Evolutionary conservation across 2,888 invertebrate genomes (phyloP).

Genomic region (Cybosia mesomella): DNA sequence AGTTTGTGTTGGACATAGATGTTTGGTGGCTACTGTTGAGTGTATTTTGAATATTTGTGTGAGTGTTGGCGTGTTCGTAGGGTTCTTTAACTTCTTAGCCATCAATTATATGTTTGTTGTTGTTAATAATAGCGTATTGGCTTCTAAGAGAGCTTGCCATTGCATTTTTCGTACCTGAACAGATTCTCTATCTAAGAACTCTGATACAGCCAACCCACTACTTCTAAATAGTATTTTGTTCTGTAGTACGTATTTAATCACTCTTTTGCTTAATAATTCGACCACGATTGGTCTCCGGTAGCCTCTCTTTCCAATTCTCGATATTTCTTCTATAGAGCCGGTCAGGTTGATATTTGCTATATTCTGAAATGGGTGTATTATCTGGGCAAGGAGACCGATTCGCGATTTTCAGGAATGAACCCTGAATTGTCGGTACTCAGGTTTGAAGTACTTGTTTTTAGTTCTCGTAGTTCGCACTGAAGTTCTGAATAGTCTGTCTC

Average conservation of each 20-base stretch:
- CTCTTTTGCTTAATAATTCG: constrained; percentile 13
- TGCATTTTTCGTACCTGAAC: not conserved
- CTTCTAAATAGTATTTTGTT: not conserved
- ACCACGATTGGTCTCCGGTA: constrained; percentile 1
- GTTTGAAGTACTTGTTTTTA: no score
- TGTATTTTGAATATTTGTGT: not conserved
- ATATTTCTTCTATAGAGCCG: not conserved
- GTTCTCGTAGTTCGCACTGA: no score
- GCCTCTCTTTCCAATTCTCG: not conserved
- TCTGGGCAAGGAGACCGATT: not conserved
- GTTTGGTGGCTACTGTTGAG: not conserved
- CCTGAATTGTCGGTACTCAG: no score
- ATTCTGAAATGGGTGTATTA: not conserved
- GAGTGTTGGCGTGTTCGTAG: not conserved
- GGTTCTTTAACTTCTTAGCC: not conserved
- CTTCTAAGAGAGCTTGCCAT: not conserved
- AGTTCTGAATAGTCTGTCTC: no score
- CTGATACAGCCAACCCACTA: not conserved
- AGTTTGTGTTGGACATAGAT: not conserved
- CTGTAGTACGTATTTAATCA: not conserved
- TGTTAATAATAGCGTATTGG: constrained; percentile 1
- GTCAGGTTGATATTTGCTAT: not conserved
- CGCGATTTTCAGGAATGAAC: no score
- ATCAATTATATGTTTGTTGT: not conserved
- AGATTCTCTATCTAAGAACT: not conserved